Evolutionary conservation across 2,797 vertebrate genomes (phyloP), one percentile per base, ranked within the genome.

Genomic region (Phataginus tetradactyla): DNA sequence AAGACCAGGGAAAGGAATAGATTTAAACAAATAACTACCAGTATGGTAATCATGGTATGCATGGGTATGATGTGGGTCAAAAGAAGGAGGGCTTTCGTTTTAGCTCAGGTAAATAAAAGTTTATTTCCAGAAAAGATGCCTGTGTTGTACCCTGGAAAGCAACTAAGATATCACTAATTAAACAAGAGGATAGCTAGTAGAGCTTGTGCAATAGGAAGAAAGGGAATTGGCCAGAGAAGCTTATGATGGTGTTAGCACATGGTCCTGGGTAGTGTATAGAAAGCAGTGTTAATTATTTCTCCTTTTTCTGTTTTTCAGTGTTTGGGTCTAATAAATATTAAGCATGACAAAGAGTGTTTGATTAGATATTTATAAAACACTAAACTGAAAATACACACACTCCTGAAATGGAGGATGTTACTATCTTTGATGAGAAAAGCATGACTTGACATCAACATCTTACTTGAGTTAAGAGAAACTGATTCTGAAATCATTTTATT

Each of bases 21-120:
- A 91, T 21, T 66, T 63, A 81, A 64, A 42, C 12, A n/a, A 88
- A 78, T 55, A 72, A 17, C 83, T 86, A 15, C 64, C 59, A 74
- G 9, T 55, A 80, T 29, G 13, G 12, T 68, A 71, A 63, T 78
- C 10, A 20, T 8, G 2, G 14, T 42, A 84, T 66, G 27, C 32
- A 29, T 27, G 79, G 1, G 14, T 53, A 57, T n/a, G 39, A 14
- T 18, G 14, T 49, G 55, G 18, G 9, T 77, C 25, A 91, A 75
- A 72, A 85, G 11, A 61, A 6, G 34, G 20, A 64, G 4, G 27
- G 20, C 45, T 92, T 91, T 68, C 17, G 5, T 68, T 29, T 87
- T 68, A 68, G 39, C 5, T 53, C 0, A 13, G 9, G 4, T 15
- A 92, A 93, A 42, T 39, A 75, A 69, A 61, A 20, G 25, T 7